A percentile compares a stretch with the other conserved stretches of the same genome.
phyloP scores from a whole-genome alignment of 2,888 invertebrate genomes.

The Desoria tigrina region DNA sequence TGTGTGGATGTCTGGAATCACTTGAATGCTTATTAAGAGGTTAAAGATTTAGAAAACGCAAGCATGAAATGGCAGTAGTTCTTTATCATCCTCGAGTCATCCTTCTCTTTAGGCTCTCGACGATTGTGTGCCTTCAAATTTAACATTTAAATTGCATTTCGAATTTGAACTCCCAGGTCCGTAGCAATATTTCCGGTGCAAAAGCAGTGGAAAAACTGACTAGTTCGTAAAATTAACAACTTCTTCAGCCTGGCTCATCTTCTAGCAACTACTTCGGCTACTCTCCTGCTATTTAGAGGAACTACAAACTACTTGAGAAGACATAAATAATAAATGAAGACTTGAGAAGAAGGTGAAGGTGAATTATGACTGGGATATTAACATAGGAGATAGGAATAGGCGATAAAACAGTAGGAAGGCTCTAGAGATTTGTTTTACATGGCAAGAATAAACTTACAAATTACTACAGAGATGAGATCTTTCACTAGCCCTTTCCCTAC shows the following conservation, averaged over 20 bases:
- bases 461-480: constrained; percentile 13
- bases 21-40: constrained; percentile 4
- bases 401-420: constrained; percentile 31
- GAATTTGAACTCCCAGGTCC: not conserved
- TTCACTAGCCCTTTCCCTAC: not conserved
- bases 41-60: constrained; percentile 6
- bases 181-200: not conserved
- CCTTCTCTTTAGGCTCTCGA: not conserved
- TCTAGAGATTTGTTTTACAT: constrained; percentile 29
- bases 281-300: not conserved
- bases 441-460: constrained; percentile 16
- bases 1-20: too few species aligned
- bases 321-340: constrained; percentile 16
- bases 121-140: not conserved
- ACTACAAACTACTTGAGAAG: constrained; percentile 1
- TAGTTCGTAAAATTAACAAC: too few species aligned
- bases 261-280: not conserved
- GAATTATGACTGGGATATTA: constrained; percentile 28
- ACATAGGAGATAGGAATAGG: constrained; percentile 24
- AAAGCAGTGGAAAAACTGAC: too few species aligned
- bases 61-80: constrained; percentile 5
- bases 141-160: constrained; percentile 16
- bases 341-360: constrained; percentile 21
- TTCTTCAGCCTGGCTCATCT: too few species aligned
- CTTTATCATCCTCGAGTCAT: constrained; percentile 3